Percentiles rank a stretch among this genome's conserved stretches.
Evolutionary conservation across 2,113 vertebrate species (phyloP).

Genomic region (Picathartes gymnocephalus): DNA sequence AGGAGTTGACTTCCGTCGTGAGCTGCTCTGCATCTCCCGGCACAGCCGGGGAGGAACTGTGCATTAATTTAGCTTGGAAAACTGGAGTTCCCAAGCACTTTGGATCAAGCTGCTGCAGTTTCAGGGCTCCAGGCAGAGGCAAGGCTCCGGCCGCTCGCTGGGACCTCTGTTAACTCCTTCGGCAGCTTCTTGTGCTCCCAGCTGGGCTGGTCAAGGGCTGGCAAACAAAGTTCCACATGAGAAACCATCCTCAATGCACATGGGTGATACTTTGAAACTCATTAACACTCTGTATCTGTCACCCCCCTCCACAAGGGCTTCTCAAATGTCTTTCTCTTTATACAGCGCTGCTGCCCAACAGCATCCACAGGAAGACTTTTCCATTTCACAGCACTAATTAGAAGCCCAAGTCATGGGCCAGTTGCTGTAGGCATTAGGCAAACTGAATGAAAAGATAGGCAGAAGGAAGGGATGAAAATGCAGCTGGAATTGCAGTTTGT

Average conservation of each 20-base stretch:
- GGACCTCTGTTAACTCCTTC: neutral
- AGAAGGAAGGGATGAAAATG: neutral
- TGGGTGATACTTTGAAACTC: neutral
- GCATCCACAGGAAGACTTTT: neutral
- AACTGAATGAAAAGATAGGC: neutral
- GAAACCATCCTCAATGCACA: neutral
- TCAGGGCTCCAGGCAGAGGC: neutral
- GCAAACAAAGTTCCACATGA: neutral
- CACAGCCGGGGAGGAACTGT: neutral
- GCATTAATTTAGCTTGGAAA: neutral
- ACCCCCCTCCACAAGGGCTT: neutral
- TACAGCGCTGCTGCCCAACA: neutral
- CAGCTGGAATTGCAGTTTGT: neutral
- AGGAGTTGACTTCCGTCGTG: neutral
- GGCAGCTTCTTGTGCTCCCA: neutral
- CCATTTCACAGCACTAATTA: neutral
- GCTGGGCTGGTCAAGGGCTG: neutral
- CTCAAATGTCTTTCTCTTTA: rapidly evolving
- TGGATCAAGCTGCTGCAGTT: neutral
- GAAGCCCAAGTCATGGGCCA: neutral
- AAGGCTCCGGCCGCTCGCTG: neutral
- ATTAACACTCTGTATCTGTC: rapidly evolving
- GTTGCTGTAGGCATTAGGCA: neutral
- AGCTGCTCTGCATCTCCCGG: neutral
- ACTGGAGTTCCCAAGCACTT: neutral